phyloP scores from a whole-genome alignment of 2,888 invertebrate genomes.

The Spodoptera picta region DNA sequence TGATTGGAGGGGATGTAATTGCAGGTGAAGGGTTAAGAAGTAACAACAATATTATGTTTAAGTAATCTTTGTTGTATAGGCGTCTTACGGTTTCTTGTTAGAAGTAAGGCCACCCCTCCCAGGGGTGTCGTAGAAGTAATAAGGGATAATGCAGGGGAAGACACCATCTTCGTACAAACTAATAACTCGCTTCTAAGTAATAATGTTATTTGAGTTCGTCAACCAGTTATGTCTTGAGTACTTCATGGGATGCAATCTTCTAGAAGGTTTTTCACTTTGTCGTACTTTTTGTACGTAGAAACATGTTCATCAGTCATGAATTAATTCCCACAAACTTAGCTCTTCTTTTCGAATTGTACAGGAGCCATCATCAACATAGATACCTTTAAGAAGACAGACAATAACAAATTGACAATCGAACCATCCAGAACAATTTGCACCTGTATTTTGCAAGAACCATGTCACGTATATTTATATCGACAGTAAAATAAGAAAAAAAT shows the following conservation, averaged over 20 bases:
- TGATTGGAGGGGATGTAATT: constrained; percentile 17
- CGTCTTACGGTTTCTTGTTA: constrained; percentile 13
- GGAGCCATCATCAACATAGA: not conserved
- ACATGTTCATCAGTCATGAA: too few relatives aligned
- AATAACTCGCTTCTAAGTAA: constrained; percentile 31
- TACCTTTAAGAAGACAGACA: not conserved
- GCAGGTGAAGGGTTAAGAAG: constrained; percentile 39
- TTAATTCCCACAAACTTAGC: too few relatives aligned
- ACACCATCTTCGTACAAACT: constrained; percentile 31
- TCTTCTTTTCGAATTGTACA: too few relatives aligned
- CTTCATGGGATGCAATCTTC: too few relatives aligned
- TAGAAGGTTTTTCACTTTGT: not conserved
- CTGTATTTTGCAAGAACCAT: not conserved
- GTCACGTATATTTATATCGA: constrained; percentile 16
- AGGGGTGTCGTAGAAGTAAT: constrained; percentile 45
- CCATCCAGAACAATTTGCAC: not conserved
- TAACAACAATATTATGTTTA: constrained; percentile 35
- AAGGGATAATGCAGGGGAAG: constrained; percentile 46
- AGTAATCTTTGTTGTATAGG: constrained; percentile 24
- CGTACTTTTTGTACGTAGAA: not conserved
- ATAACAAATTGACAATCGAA: not conserved
- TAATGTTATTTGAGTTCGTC: constrained; percentile 14
- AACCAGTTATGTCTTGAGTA: not conserved
- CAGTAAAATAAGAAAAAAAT: constrained; percentile 28
- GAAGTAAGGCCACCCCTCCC: constrained; percentile 44